phyloP scores from a whole-genome alignment of 2,113 vertebrate species.

The Macrotus californicus region DNA sequence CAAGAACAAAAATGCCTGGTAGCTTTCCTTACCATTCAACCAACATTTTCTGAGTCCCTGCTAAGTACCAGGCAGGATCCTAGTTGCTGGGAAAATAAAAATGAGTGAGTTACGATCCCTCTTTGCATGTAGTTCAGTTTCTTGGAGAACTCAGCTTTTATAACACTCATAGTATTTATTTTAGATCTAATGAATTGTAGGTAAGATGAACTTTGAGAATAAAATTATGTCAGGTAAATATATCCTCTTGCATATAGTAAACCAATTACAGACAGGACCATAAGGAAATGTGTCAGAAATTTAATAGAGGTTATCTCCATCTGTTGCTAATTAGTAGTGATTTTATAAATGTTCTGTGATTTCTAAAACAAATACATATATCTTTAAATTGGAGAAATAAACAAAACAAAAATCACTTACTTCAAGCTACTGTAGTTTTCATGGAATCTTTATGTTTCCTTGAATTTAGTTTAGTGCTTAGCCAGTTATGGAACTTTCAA shows the following conservation, averaged over 20 bases:
- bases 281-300: not conserved
- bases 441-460: not conserved
- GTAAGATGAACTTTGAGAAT: not conserved
- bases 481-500: not conserved
- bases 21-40: not conserved
- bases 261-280: not conserved
- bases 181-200: not conserved
- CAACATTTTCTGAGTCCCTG: not conserved
- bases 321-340: not conserved
- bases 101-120: not conserved
- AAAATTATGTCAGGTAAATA: not conserved
- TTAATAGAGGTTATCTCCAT: not conserved
- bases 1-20: not conserved
- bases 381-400: not conserved
- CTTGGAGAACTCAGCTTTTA: not conserved
- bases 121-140: not conserved
- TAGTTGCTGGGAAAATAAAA: not conserved
- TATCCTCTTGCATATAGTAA: slow-evolving; percentile 3
- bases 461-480: not conserved
- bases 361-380: not conserved
- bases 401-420: not conserved
- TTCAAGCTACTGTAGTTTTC: not conserved
- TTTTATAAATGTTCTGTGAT: not conserved
- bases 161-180: not conserved
- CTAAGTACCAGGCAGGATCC: not conserved